These are phyloP conservation scores for Chalcis sispes DNA, from an alignment of 2,888 invertebrate species.

Conservation along the genomic window DNA sequence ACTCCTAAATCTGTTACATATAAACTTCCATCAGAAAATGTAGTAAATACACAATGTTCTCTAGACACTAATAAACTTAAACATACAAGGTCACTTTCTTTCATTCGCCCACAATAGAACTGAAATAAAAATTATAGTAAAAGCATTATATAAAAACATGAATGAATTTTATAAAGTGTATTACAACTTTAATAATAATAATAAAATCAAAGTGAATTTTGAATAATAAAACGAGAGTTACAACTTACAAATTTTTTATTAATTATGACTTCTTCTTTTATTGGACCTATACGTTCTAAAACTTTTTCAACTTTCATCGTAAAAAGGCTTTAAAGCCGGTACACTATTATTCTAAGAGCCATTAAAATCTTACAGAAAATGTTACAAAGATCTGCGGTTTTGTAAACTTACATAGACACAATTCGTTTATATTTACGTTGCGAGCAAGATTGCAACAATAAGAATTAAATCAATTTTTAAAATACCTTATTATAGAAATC, in stretches of 20 bases:
- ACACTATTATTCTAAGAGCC: no score
- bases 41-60: slow-evolving; percentile 67
- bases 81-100: slow-evolving; percentile 65
- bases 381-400: no score
- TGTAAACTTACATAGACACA: no score
- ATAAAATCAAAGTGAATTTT: background rate
- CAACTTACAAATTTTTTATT: slow-evolving; percentile 47
- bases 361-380: no score
- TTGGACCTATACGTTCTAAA: slow-evolving; percentile 39
- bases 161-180: background rate
- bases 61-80: slow-evolving; percentile 66
- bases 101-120: slow-evolving; percentile 68
- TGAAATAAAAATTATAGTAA: slow-evolving; percentile 59
- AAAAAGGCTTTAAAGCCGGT: no score
- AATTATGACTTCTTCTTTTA: slow-evolving; percentile 23
- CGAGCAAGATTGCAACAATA: no score
- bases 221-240: background rate
- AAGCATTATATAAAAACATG: no score
- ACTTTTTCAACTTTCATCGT: slow-evolving; percentile 21
- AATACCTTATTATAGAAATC: no score
- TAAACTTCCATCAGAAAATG: slow-evolving; percentile 56
- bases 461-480: no score
- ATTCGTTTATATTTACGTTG: no score
- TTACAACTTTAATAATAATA: background rate
- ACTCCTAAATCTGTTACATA: slow-evolving; percentile 67